phyloP scores from a whole-genome alignment of 2,888 invertebrate species.

The Epicampocera succincta region DNA sequence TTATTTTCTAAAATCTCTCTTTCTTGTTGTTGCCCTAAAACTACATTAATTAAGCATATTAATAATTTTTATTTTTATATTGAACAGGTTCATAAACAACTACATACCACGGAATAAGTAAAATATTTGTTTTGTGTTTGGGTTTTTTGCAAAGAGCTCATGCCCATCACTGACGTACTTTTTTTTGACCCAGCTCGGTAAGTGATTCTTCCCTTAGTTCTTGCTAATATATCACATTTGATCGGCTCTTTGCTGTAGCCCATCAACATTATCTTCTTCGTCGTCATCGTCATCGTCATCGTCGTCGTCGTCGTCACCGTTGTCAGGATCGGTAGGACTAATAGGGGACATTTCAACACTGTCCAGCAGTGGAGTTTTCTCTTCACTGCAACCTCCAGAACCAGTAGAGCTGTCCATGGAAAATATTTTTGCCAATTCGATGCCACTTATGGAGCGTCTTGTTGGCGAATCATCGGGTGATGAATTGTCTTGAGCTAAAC shows the following conservation, averaged over 20 bases:
- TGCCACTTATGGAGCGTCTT: slow-evolving; percentile 76
- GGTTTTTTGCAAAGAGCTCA: slow-evolving; percentile 1
- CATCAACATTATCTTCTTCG: slow-evolving; percentile 44
- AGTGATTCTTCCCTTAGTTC: slow-evolving; percentile 12
- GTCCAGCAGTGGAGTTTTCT: slow-evolving; percentile 81
- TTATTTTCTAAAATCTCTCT: slow-evolving; percentile 39
- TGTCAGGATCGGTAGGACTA: slow-evolving; percentile 80
- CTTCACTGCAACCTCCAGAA: slow-evolving; percentile 79
- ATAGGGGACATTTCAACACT: slow-evolving; percentile 82
- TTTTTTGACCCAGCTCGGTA: neutral
- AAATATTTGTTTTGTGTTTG: slow-evolving; percentile 24
- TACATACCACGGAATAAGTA: slow-evolving; percentile 54
- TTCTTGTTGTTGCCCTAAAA: slow-evolving; percentile 28
- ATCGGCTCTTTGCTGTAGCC: slow-evolving; percentile 47
- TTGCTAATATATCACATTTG: slow-evolving; percentile 59
- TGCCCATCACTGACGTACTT: neutral
- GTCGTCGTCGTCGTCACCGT: slow-evolving; percentile 71
- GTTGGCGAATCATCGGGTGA: slow-evolving; percentile 78
- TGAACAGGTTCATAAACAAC: slow-evolving; percentile 56
- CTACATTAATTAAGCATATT: slow-evolving; percentile 54
- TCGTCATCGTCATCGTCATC: slow-evolving; percentile 73
- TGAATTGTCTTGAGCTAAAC: slow-evolving; percentile 76
- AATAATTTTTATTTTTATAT: slow-evolving; percentile 34
- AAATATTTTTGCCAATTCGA: slow-evolving; percentile 78
- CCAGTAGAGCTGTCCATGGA: slow-evolving; percentile 76